Evolutionary conservation across 2,113 vertebrate genomes (phyloP).

Genomic region (Apodemus sylvaticus): DNA sequence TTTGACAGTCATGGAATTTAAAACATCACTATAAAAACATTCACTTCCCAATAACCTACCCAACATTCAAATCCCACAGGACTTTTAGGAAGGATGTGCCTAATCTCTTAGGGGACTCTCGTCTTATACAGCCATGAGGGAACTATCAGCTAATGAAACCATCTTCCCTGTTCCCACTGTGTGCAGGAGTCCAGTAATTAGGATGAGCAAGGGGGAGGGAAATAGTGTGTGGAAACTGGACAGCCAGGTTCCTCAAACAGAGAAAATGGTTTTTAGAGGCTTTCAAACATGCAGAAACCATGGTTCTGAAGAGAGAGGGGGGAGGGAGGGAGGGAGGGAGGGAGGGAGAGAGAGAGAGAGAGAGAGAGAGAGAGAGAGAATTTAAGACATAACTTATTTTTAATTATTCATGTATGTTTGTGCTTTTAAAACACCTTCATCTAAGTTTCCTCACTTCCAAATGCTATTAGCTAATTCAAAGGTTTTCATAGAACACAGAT

Average conservation of each 20-base stretch:
- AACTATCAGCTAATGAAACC: neutral
- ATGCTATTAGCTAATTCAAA: neutral
- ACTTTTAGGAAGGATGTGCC: neutral
- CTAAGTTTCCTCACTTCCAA: neutral
- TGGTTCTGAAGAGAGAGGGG: too few relatives aligned
- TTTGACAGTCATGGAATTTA: neutral
- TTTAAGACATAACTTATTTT: neutral
- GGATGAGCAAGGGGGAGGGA: neutral
- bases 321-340: too few relatives aligned
- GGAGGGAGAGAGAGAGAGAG: too few relatives aligned
- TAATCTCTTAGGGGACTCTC: neutral
- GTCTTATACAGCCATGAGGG: neutral
- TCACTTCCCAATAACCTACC: neutral
- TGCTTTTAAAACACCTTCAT: neutral
- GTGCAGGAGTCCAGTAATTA: neutral
- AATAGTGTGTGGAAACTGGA: neutral
- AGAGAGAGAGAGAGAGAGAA: too few relatives aligned
- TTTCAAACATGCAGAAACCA: neutral
- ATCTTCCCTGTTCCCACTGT: fast-evolving
- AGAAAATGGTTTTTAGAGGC: neutral
- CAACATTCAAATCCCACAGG: neutral
- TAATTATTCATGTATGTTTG: neutral
- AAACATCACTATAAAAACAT: neutral
- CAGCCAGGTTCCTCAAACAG: too few relatives aligned
- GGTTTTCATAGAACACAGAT: neutral